Conservation (phyloP, 2,113 vertebrate species). For the Desmodus rotundus region DNA sequence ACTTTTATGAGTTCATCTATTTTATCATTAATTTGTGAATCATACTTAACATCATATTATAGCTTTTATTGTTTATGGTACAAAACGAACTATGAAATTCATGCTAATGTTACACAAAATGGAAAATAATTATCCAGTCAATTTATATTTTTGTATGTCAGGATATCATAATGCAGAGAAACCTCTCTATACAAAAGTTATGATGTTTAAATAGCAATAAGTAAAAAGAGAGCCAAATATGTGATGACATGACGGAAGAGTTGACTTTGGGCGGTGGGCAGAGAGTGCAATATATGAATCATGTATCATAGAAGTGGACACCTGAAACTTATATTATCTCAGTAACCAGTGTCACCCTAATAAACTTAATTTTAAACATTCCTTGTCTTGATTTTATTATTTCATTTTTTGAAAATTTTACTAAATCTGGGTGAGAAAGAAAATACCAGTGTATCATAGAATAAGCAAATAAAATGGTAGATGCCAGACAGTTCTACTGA, state of each 20-base stretch:
- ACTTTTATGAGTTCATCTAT: not conserved
- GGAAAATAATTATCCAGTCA: not conserved
- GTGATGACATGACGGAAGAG: not conserved
- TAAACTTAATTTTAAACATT: not conserved
- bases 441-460: conserved; percentile 36
- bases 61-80: not conserved
- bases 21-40: not conserved
- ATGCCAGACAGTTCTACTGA: conserved; percentile 68
- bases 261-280: not conserved
- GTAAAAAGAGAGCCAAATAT: not conserved
- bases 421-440: conserved; percentile 49
- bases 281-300: not conserved
- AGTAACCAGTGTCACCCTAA: not conserved
- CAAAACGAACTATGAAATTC: not conserved
- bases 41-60: not conserved
- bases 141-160: not conserved
- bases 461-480: conserved; percentile 74
- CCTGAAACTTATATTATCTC: not conserved
- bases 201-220: not conserved
- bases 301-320: not conserved
- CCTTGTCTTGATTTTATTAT: conserved; percentile 24
- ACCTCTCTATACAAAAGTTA: not conserved
- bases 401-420: conserved; percentile 18
- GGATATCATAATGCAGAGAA: not conserved
- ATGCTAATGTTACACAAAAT: not conserved